Evolutionary conservation across 2,113 vertebrate species (phyloP), one percentile per base, ranked within the genome.

Genomic region (Chascanopsetta lugubris): DNA sequence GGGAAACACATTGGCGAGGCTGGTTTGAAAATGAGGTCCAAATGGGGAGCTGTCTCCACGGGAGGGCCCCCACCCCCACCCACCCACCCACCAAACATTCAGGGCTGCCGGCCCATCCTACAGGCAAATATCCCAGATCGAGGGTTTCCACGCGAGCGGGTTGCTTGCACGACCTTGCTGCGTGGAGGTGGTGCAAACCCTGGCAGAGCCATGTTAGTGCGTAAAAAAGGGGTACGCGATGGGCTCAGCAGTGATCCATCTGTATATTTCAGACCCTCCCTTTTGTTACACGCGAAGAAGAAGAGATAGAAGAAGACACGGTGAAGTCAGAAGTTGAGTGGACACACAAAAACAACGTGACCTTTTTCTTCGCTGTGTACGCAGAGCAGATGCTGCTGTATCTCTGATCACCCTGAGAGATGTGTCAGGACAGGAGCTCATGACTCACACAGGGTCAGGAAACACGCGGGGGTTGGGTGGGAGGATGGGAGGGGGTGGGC

Each of bases 1-100:
- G 75, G 84, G 77, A 86, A 83, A 72, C 71, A 75, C 78, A 56
- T 45, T 75, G 59, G 61, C 29, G 26, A 61, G 54, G 62, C 66
- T 68, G 65, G 20, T 61, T 76, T 81, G 75, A 29, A 82, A 84
- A 82, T 69, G 72, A 82, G 67, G 62, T 79, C 85, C 88, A 85
- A 85, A 82, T 75, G 60, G 65, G 64, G 72, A 69, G 67, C 46
- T 15, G 63, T 76, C 79, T 82, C 80, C 63, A 42, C 64, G 72
- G 83, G 79, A 83, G 82, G 74, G 25, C 80, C 70, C 58, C 69
- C 69, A n/a, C n/a, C n/a, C n/a, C n/a, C n/a, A n/a, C n/a, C n/a
- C n/a, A n/a, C n/a, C n/a, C n/a, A n/a, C n/a, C n/a, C n/a, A n/a
- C n/a, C n/a, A n/a, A n/a, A n/a, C 55, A 64, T 45, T 22, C 66